Evolutionary conservation across 2,888 invertebrate species (phyloP), one percentile per base, ranked within the genome.

Genomic region (Cyrtodaria siliqua): DNA sequence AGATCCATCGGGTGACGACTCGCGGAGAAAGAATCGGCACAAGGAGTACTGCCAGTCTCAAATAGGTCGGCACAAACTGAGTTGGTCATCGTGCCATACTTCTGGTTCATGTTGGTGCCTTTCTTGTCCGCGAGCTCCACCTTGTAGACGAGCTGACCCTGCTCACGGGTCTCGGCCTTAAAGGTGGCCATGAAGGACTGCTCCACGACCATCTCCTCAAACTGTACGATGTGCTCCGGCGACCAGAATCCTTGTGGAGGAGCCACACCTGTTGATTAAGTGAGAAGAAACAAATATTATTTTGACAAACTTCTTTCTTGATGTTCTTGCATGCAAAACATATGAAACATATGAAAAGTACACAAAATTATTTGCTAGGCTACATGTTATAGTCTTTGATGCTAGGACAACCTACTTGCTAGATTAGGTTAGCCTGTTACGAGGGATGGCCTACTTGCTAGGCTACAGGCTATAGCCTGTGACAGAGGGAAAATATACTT

Each of bases 161-260:
- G 67, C n/a, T 83, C 84, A 16, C 56, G 40, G 20, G 63, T 44
- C 52, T 75, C 64, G 6, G 72, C 70, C 50, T 81, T 74, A 59
- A 90, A 86, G 0, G 77, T 80, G 1, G 86, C 87, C 18, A 73
- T 82, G 62, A 90, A 87, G 6, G 80, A 83, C 53, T 88, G 85
- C 27, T 90, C 89, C 20, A 86, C 67, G 1, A 84, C 88, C 63
- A 87, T 60, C 53, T 89, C 90, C 60, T 90, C 87, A 78, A 90
- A 89, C 78, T 91, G 83, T 6, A 86, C 88, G 23, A 79, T 86
- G 44, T 86, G 84, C 33, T 90, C 88, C 6, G 89, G 88, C 9
- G 88, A 66, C 90, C 90, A 91, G 61, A 84, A 89, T n/a, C 87
- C 86, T 56, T 87, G 87, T 16, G 78, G n/a, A 24, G 86, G 53